phyloP scores from a whole-genome alignment of 1,140 invertebrate species.

The Leptoteleia sp. region DNA sequence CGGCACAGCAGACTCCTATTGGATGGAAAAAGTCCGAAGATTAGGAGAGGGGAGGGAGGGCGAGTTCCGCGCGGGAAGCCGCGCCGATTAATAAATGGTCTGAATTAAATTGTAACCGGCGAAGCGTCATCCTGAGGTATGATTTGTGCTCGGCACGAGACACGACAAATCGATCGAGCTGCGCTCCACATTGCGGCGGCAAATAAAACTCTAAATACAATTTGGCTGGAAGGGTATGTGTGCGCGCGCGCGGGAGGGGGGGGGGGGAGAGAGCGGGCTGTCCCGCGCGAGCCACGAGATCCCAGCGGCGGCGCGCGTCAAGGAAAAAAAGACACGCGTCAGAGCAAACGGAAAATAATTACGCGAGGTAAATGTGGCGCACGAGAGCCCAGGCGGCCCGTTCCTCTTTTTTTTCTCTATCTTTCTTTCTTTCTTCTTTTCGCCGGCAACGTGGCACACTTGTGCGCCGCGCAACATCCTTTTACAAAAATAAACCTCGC shows the following conservation, averaged over 20 bases:
- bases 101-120: too few species aligned
- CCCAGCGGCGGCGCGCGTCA: not conserved
- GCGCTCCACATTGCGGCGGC: constrained; percentile 25
- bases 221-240: constrained; percentile 2
- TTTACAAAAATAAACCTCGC: constrained; percentile 39
- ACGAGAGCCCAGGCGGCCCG: not conserved
- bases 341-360: constrained; percentile 18
- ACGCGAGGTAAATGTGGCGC: not conserved
- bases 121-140: not conserved
- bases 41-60: too few species aligned
- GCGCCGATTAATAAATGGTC: too few species aligned
- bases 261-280: too few species aligned
- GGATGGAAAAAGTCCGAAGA: too few species aligned
- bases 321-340: constrained; percentile 26
- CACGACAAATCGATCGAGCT: constrained; percentile 34
- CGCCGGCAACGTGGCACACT: constrained; percentile 22
- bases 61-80: too few species aligned
- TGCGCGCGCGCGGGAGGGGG: constrained; percentile 1
- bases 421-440: too few species aligned
- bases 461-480: constrained; percentile 12
- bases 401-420: too few species aligned
- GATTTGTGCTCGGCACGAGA: constrained; percentile 17
- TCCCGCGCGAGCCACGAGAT: too few species aligned
- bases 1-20: too few species aligned
- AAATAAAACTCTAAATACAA: constrained; percentile 33